These are phyloP conservation scores for Brachystomella parvula DNA, from an alignment of 1,140 invertebrate species.

Conservation along the genomic window DNA sequence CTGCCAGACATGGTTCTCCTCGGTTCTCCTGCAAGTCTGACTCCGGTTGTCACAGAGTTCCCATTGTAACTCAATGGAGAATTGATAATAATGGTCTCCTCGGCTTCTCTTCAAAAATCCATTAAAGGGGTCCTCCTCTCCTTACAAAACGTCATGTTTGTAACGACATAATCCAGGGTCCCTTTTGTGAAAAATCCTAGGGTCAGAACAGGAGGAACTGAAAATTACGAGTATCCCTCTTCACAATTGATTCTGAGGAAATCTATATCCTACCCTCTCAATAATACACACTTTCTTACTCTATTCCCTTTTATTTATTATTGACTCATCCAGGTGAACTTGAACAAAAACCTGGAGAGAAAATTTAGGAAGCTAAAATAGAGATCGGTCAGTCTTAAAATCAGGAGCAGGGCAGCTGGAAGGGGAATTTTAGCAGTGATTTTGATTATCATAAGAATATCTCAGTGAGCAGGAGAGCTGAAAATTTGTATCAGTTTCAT, in stretches of 20 bases:
- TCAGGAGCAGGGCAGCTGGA: no score
- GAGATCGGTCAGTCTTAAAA: no score
- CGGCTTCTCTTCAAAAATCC: constrained; percentile 4
- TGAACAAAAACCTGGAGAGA: no score
- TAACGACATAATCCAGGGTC: constrained; percentile 6
- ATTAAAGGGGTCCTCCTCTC: not conserved
- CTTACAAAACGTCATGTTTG: constrained; percentile 10
- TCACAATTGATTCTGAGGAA: not conserved
- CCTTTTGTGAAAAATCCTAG: not conserved
- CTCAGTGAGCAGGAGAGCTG: no score
- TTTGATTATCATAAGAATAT: no score
- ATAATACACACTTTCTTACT: not conserved
- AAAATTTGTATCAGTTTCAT: no score
- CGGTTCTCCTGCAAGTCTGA: not conserved
- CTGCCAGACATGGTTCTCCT: not conserved
- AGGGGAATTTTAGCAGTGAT: no score
- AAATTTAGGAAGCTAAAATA: no score
- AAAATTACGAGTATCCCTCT: not conserved
- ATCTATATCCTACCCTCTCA: not conserved
- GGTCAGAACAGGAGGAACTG: not conserved
- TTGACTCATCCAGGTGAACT: not conserved
- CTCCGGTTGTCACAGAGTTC: not conserved
- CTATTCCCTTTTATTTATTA: not conserved
- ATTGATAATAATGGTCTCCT: constrained; percentile 8
- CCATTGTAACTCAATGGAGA: not conserved